Evolutionary conservation across 1,140 invertebrate genomes (phyloP).

Genomic region (Plutomurus gul): DNA sequence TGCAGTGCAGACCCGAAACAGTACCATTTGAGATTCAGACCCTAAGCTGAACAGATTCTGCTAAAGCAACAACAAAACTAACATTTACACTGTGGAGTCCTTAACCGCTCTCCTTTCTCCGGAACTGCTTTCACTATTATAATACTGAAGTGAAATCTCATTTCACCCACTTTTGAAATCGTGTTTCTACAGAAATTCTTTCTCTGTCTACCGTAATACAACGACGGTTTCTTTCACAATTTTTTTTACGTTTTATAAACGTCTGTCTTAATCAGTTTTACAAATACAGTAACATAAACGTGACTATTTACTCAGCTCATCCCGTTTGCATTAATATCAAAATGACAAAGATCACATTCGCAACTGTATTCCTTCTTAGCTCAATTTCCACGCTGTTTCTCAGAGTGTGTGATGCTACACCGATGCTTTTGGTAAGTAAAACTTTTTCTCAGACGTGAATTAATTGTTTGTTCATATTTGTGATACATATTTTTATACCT

Average conservation of each 20-base stretch:
- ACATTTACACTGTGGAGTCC: background rate
- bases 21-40: constrained; percentile 10
- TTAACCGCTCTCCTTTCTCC: background rate
- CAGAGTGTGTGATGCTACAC: background rate
- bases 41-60: background rate
- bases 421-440: background rate
- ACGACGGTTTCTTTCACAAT: too few species aligned
- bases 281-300: background rate
- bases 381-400: background rate
- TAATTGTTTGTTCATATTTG: too few species aligned
- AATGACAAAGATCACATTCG: background rate
- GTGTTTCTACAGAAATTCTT: too few species aligned
- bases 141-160: too few species aligned
- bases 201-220: too few species aligned
- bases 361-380: background rate
- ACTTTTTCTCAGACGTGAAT: too few species aligned
- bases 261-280: too few species aligned
- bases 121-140: too few species aligned
- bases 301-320: background rate
- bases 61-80: background rate
- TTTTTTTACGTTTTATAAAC: too few species aligned
- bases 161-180: too few species aligned
- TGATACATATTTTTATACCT: too few species aligned
- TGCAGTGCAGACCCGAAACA: background rate
- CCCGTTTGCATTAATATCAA: background rate